phyloP scores from a whole-genome alignment of 2,888 invertebrate genomes.

The Dryobota labecula region DNA sequence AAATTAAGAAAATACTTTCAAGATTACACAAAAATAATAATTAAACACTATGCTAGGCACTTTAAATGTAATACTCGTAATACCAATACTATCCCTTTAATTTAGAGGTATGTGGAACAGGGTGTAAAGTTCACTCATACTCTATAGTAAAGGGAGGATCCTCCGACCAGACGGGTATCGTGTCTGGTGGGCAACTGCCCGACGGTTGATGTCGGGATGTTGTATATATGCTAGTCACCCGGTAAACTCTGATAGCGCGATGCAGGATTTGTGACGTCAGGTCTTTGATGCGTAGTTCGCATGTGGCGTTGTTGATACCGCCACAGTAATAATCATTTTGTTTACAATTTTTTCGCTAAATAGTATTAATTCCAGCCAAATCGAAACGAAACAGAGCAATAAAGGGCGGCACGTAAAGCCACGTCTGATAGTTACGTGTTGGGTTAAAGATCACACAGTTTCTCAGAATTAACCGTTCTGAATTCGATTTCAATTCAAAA shows the following conservation, averaged over 20 bases:
- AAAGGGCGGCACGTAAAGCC: not conserved
- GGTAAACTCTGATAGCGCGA: no score
- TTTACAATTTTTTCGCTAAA: not conserved
- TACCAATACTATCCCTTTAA: no score
- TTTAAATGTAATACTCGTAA: not conserved
- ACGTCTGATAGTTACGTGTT: slow-evolving; percentile 38
- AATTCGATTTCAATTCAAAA: slow-evolving; percentile 43
- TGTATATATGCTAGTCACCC: no score
- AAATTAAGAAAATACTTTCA: not conserved
- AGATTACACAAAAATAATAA: not conserved
- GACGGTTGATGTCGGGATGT: no score
- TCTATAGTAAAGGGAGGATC: no score
- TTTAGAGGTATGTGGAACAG: no score
- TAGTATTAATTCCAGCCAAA: not conserved
- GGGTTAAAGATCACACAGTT: slow-evolving; percentile 49
- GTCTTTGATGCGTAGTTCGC: no score
- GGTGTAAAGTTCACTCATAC: no score
- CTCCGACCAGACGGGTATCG: no score
- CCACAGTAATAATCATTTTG: not conserved
- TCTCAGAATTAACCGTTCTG: slow-evolving; percentile 32
- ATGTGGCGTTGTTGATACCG: no score
- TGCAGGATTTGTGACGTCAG: no score
- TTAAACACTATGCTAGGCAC: not conserved
- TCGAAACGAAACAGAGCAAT: slow-evolving; percentile 8
- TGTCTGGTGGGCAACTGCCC: no score